Evolutionary conservation across 2,888 invertebrate species (phyloP).

Genomic region (Idaea dimidiata): DNA sequence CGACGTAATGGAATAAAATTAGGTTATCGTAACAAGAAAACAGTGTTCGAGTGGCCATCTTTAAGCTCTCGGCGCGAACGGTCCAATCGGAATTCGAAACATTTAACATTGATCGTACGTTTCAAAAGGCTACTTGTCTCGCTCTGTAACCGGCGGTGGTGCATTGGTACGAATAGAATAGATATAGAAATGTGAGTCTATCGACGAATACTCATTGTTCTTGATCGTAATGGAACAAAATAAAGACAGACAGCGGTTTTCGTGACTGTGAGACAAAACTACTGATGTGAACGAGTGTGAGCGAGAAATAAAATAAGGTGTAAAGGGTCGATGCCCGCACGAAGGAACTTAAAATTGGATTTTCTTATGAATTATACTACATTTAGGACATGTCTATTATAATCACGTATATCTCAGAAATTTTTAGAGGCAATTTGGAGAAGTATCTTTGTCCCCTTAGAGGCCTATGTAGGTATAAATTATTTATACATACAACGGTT

Average conservation of each 20-base stretch:
- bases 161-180: conserved; percentile 54
- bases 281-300: conserved; percentile 48
- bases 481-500: no score
- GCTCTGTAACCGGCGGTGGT: conserved; percentile 35
- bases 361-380: conserved; percentile 66
- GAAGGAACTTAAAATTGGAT: conserved; percentile 74
- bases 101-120: conserved; percentile 49
- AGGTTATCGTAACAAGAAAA: conserved; percentile 78
- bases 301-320: conserved; percentile 62
- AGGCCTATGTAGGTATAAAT: no score
- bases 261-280: conserved; percentile 74
- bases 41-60: conserved; percentile 75
- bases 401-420: conserved; percentile 29
- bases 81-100: conserved; percentile 75
- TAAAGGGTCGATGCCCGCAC: conserved; percentile 78
- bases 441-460: no score
- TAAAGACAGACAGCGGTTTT: conserved; percentile 79
- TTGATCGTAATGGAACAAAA: conserved; percentile 78
- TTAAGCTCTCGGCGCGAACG: conserved; percentile 60
- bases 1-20: conserved; percentile 73
- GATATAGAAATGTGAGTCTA: conserved; percentile 62
- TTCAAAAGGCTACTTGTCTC: conserved; percentile 54
- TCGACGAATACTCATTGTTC: conserved; percentile 77
- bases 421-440: no score
- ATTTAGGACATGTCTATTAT: conserved; percentile 63